Evolutionary conservation across 2,113 vertebrate genomes (phyloP).

Genomic region (Muntiacus muntjak): DNA sequence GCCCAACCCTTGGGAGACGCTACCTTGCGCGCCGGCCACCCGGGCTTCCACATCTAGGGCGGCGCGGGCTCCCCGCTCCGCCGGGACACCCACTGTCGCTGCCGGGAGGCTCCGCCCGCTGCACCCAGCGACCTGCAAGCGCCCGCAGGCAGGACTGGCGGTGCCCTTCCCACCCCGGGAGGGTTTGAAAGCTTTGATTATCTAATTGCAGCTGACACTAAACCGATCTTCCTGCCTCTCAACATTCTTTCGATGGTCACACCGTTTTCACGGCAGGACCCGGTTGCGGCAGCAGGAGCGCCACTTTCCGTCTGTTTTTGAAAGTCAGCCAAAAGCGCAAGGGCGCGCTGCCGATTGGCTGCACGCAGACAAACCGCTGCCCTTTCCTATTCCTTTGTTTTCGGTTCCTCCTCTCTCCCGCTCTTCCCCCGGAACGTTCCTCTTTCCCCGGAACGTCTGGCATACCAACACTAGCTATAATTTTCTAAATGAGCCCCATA

Average conservation of each 20-base stretch:
- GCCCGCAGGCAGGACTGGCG: constrained; percentile 70
- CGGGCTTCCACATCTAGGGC: constrained; percentile 84
- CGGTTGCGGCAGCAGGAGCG: constrained; percentile 76
- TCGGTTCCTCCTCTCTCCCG: not conserved
- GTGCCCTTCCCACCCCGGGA: constrained; percentile 79
- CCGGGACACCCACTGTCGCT: not conserved
- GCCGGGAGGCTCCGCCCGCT: constrained; percentile 87
- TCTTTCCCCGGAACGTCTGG: not conserved
- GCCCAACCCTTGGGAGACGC: constrained; percentile 81
- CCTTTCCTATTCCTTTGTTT: constrained; percentile 8
- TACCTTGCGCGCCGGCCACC: constrained; percentile 82
- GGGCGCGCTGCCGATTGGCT: constrained; percentile 41
- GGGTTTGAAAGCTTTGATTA: constrained; percentile 79
- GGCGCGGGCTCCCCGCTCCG: constrained; percentile 75
- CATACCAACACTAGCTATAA: constrained; percentile 4
- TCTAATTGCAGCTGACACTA: constrained; percentile 83
- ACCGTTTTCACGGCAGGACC: constrained; percentile 84
- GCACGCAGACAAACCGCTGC: constrained; percentile 36
- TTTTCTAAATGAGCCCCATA: constrained; percentile 45
- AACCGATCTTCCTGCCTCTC: constrained; percentile 82
- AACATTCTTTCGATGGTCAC: constrained; percentile 83
- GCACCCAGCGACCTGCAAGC: constrained; percentile 69
- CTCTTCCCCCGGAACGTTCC: not conserved
- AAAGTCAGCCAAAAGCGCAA: constrained; percentile 81
- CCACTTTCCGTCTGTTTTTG: constrained; percentile 71